These are phyloP conservation scores for Psylliodes chrysocephalus DNA, from an alignment of 2,888 invertebrate genomes.

Conservation along the genomic window DNA sequence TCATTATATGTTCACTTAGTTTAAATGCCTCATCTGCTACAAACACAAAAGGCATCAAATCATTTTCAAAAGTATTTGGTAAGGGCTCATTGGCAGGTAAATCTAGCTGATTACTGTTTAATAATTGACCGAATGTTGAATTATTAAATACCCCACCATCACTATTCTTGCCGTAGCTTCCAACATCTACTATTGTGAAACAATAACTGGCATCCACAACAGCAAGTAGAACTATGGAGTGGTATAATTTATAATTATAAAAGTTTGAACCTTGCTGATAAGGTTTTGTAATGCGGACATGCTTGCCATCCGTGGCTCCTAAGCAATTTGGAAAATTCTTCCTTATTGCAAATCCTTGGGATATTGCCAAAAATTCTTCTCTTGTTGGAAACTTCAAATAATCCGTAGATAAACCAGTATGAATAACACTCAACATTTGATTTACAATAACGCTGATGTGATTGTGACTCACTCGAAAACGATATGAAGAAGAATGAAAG, in stretches of 20 bases:
- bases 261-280: neutral
- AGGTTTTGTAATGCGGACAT: neutral
- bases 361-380: no score
- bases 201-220: neutral
- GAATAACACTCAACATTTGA: no score
- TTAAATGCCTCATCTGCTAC: conserved; percentile 34
- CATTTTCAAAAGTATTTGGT: conserved; percentile 8
- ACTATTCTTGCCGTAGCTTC: neutral
- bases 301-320: conserved; percentile 1
- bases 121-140: neutral
- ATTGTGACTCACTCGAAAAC: no score
- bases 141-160: neutral
- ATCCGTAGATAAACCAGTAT: no score
- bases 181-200: neutral
- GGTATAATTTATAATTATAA: neutral
- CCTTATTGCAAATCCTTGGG: neutral
- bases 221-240: neutral
- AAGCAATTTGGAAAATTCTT: neutral
- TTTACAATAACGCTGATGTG: no score
- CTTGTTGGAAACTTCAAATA: no score
- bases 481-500: no score
- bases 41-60: conserved; percentile 21
- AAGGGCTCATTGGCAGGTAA: neutral
- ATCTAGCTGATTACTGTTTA: neutral
- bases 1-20: conserved; percentile 19